phyloP scores from a whole-genome alignment of 2,113 vertebrate species.

The Condylura cristata region DNA sequence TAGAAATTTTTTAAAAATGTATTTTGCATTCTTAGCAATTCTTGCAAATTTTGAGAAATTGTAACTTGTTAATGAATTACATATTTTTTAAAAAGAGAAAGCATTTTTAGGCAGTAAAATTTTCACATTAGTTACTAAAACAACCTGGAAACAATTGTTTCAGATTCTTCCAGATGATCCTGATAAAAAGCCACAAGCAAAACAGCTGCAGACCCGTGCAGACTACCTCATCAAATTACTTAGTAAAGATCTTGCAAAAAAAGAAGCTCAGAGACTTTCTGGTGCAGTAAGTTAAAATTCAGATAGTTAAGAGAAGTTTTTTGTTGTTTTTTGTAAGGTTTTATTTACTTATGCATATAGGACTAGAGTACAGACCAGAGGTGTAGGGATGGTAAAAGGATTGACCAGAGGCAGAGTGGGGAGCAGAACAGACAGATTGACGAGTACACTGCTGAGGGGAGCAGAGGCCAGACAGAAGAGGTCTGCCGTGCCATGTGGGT shows the following conservation, averaged over 20 bases:
- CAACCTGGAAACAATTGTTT: constrained; percentile 58
- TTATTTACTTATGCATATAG: no score
- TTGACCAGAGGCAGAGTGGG: no score
- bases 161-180: constrained; percentile 99
- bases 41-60: not conserved
- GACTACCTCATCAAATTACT: constrained; percentile 99
- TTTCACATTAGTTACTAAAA: constrained; percentile 40
- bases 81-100: not conserved
- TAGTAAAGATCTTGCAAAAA: constrained; percentile 96
- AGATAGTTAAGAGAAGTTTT: not conserved
- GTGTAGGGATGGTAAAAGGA: no score
- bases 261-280: constrained; percentile 94
- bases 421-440: no score
- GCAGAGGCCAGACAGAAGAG: no score
- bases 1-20: not conserved
- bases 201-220: constrained; percentile 97
- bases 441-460: no score
- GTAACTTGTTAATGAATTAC: not conserved
- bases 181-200: constrained; percentile 99
- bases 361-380: no score
- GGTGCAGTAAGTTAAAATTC: constrained; percentile 89
- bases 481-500: no score
- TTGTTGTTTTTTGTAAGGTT: not conserved
- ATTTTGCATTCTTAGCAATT: not conserved
- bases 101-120: not conserved